Base-by-base conservation (phyloP, 2,888 invertebrate species). In the Thelaira solivaga region DNA sequence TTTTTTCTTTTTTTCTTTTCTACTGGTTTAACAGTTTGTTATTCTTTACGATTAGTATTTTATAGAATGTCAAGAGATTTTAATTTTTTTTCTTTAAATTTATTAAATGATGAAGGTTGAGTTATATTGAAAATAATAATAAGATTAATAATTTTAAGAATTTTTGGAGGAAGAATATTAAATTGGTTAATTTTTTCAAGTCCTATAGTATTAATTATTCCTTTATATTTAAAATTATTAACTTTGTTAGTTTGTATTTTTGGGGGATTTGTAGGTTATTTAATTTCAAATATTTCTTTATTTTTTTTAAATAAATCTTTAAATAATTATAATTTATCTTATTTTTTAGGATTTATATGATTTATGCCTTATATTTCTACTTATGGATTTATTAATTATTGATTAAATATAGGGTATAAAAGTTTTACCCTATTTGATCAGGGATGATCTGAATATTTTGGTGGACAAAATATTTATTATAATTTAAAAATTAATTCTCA, bases 21-120 rank as follows among this genome's bases (percentile, higher is more conserved):
- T 41, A 91, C 91, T 0, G 91, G 91, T 0, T 89, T 92, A 85
- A 92, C 92, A n/a, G n/a, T n/a, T n/a, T n/a, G n/a, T n/a, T n/a
- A n/a, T n/a, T n/a, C n/a, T n/a, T n/a, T n/a, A n/a, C n/a, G n/a
- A n/a, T n/a, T n/a, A n/a, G n/a, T n/a, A n/a, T n/a, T n/a, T n/a
- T n/a, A n/a, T n/a, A n/a, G n/a, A n/a, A n/a, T n/a, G n/a, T n/a
- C n/a, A n/a, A n/a, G n/a, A n/a, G n/a, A n/a, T n/a, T n/a, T n/a
- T n/a, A n/a, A n/a, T n/a, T n/a, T n/a, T n/a, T n/a, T n/a, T n/a
- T n/a, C n/a, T n/a, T n/a, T n/a, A n/a, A n/a, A n/a, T n/a, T n/a
- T n/a, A n/a, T n/a, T n/a, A n/a, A n/a, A n/a, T n/a, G n/a, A n/a
- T n/a, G n/a, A n/a, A n/a, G n/a, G n/a, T n/a, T n/a, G n/a, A n/a